These are phyloP conservation scores for Scaptodrosophila lebanonensis DNA, from an alignment of 1,140 invertebrate genomes.

Conservation along the genomic window DNA sequence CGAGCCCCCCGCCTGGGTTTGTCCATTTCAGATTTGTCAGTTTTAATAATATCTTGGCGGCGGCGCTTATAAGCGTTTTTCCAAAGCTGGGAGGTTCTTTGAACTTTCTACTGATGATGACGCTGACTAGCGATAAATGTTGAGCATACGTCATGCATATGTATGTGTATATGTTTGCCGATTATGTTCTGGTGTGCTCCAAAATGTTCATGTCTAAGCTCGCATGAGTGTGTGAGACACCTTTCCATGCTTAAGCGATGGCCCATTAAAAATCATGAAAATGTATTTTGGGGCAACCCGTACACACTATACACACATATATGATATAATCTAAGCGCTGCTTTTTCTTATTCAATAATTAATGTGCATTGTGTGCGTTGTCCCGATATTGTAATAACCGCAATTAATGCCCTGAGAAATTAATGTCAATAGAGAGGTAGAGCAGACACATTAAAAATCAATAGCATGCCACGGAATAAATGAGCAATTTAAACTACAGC, in stretches of 20 bases:
- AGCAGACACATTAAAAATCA: constrained; percentile 41
- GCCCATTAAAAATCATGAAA: constrained; percentile 58
- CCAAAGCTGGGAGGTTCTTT: constrained; percentile 57
- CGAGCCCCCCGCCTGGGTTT: no score
- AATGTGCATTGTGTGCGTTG: constrained; percentile 43
- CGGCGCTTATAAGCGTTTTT: constrained; percentile 26
- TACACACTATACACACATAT: no score
- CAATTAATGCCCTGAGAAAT: constrained; percentile 53
- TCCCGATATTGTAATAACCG: constrained; percentile 65
- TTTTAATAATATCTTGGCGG: constrained; percentile 39
- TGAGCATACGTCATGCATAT: constrained; percentile 32
- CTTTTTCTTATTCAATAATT: constrained; percentile 39
- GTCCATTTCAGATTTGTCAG: constrained; percentile 32
- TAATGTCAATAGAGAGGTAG: constrained; percentile 3
- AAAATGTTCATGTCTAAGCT: no score
- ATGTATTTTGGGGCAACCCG: constrained; percentile 23
- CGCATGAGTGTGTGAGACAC: no score
- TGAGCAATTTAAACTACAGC: constrained; percentile 12
- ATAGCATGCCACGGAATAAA: no score
- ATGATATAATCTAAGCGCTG: constrained; percentile 47
- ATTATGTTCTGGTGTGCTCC: constrained; percentile 30
- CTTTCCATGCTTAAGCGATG: no score
- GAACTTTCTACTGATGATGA: constrained; percentile 46
- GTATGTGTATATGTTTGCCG: constrained; percentile 9
- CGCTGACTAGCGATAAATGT: constrained; percentile 46